These are phyloP conservation scores for Tuta absoluta DNA, from an alignment of 2,888 invertebrate species.

Conservation along the genomic window DNA sequence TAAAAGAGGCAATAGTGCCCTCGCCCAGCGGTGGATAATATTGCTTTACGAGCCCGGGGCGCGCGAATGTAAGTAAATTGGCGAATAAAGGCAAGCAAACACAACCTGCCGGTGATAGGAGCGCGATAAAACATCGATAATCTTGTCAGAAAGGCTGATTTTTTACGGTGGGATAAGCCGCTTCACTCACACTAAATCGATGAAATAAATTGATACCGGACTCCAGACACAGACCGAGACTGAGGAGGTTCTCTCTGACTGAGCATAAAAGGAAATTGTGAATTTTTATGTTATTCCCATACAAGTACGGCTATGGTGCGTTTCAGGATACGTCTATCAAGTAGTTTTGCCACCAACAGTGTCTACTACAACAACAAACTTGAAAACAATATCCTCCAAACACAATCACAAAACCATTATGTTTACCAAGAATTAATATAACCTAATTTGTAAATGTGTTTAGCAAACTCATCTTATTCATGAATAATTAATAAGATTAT, in stretches of 20 bases:
- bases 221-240: too few species aligned
- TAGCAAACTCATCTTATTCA: not conserved
- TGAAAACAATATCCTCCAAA: not conserved
- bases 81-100: slow-evolving; percentile 73
- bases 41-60: slow-evolving; percentile 79
- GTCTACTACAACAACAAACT: not conserved
- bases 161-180: not conserved
- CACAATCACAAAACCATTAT: not conserved
- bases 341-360: too few species aligned
- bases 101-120: slow-evolving; percentile 20
- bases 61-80: slow-evolving; percentile 78
- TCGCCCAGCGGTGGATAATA: slow-evolving; percentile 76
- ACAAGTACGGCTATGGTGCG: too few species aligned
- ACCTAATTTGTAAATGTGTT: not conserved
- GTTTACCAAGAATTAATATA: not conserved
- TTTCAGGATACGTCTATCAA: too few species aligned
- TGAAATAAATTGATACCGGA: too few species aligned
- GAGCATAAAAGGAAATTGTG: too few species aligned
- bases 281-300: too few species aligned
- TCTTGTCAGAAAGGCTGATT: slow-evolving; percentile 8
- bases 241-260: too few species aligned
- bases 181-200: not conserved
- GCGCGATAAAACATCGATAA: slow-evolving; percentile 17
- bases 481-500: not conserved
- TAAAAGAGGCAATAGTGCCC: slow-evolving; percentile 80